phyloP scores from a whole-genome alignment of 2,113 vertebrate species.

The Globicephala melas region DNA sequence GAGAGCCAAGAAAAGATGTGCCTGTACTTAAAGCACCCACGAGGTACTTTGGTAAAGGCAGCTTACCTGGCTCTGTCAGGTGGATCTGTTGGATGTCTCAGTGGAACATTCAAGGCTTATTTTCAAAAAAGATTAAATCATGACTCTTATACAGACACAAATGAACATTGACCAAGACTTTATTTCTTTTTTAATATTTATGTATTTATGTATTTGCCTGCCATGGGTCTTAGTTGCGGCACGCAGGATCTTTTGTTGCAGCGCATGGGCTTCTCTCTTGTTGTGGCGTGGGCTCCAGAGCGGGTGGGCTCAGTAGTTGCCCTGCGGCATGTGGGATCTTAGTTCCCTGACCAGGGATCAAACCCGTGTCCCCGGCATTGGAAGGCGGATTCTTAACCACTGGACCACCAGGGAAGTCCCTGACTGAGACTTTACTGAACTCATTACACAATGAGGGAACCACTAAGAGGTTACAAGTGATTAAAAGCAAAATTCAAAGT shows the following conservation, averaged over 20 bases:
- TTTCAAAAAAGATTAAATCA: neutral
- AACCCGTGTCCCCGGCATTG: too few species aligned
- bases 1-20: neutral
- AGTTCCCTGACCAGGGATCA: too few species aligned
- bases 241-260: too few species aligned
- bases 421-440: neutral
- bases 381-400: too few species aligned
- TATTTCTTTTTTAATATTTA: neutral
- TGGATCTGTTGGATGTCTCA: neutral
- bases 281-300: too few species aligned
- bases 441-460: neutral
- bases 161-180: neutral
- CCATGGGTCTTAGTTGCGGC: too few species aligned
- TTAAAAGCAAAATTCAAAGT: neutral
- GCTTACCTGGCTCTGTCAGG: neutral
- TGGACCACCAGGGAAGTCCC: too few species aligned
- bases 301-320: too few species aligned
- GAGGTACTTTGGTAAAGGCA: neutral
- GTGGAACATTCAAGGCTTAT: neutral
- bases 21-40: neutral
- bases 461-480: neutral
- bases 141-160: neutral
- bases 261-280: too few species aligned
- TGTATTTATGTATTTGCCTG: too few species aligned
- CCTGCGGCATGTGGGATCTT: too few species aligned